Conservation (phyloP, 2,888 invertebrate genomes). For the Erpobdella octoculata region DNA sequence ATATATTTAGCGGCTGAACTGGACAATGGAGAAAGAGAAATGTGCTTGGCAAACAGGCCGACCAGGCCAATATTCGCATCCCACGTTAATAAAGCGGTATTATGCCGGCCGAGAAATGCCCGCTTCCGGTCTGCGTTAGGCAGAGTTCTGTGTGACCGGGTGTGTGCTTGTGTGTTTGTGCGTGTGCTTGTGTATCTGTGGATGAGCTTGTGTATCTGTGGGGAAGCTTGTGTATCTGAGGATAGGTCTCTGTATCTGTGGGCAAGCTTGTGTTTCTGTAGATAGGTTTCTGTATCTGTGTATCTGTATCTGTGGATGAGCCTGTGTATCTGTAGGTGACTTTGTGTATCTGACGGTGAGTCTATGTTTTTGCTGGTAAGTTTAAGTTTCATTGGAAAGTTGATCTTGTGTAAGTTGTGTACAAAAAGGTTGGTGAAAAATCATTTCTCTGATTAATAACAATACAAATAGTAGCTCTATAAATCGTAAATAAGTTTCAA, state of each 20-base stretch:
- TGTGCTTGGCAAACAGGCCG: not conserved
- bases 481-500: no score
- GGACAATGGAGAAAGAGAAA: not conserved
- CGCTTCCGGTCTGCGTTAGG: not conserved
- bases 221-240: not conserved
- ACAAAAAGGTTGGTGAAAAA: no score
- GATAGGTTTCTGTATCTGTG: not conserved
- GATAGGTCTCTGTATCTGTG: not conserved
- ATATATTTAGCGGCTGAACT: not conserved
- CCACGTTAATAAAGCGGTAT: slow-evolving; percentile 20
- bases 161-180: not conserved
- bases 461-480: no score
- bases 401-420: no score
- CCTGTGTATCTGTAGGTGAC: no score
- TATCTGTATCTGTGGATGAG: not conserved
- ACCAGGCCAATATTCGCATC: slow-evolving; percentile 15
- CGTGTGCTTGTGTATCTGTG: not conserved
- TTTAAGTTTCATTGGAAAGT: slow-evolving; percentile 1
- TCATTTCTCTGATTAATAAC: no score
- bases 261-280: not conserved
- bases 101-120: slow-evolving; percentile 9
- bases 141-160: not conserved
- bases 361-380: not conserved
- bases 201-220: not conserved
- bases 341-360: not conserved